Evolutionary conservation across 2,888 invertebrate species (phyloP).

Genomic region (Anaspis maculata): DNA sequence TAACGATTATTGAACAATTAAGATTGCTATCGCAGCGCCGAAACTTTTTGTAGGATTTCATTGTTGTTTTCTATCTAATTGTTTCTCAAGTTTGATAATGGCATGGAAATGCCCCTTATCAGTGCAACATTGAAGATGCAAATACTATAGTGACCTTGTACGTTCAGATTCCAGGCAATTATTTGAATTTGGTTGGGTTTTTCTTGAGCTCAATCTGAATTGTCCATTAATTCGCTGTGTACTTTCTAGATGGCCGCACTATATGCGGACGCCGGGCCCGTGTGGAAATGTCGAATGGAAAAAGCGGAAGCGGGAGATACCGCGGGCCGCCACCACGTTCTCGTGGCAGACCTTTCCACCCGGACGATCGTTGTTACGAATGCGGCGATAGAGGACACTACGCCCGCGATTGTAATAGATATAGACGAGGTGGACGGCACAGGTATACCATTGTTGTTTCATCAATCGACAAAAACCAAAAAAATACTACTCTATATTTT

Average conservation of each 20-base stretch:
- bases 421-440: constrained; percentile 51
- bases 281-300: constrained; percentile 88
- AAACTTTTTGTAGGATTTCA: too few relatives aligned
- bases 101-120: too few relatives aligned
- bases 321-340: constrained; percentile 53
- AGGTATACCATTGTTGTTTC: constrained; percentile 46
- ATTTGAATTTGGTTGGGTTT: too few relatives aligned
- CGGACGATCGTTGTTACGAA: constrained; percentile 89
- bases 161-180: too few relatives aligned
- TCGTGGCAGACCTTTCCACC: constrained; percentile 69
- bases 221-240: too few relatives aligned
- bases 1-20: too few relatives aligned
- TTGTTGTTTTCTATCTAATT: too few relatives aligned
- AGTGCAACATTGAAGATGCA: too few relatives aligned
- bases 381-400: constrained; percentile 92
- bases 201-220: too few relatives aligned
- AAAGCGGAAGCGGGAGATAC: constrained; percentile 46
- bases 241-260: constrained; percentile 63
- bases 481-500: constrained; percentile 2
- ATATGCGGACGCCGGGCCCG: constrained; percentile 85
- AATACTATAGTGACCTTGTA: too few relatives aligned
- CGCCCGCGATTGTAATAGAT: constrained; percentile 79
- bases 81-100: too few relatives aligned
- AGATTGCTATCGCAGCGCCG: too few relatives aligned
- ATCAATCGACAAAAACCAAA: neutral